phyloP scores from a whole-genome alignment of 2,113 vertebrate genomes.

The Hemiscyllium ocellatum region DNA sequence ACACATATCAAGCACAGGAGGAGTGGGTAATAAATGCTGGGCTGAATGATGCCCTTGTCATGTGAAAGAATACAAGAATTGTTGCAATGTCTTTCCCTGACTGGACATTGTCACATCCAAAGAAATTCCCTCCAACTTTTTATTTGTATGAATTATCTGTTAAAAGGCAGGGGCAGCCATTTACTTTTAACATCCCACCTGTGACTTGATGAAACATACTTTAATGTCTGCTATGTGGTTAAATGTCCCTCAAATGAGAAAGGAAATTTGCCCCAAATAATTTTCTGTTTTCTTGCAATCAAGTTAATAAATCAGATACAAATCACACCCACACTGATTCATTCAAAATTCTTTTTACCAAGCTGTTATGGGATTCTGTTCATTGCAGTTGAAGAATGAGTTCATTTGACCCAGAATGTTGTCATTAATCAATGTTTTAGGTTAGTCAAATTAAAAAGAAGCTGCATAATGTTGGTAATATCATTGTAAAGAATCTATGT shows the following conservation, averaged over 20 bases:
- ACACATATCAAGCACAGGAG: no score
- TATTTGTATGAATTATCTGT: background rate
- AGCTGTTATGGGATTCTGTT: background rate
- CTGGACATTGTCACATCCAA: background rate
- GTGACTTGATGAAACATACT: background rate
- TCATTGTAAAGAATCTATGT: background rate
- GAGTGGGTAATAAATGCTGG: no score
- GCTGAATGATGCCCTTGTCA: no score
- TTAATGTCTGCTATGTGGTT: background rate
- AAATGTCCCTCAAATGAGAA: background rate
- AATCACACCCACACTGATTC: background rate
- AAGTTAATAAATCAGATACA: background rate
- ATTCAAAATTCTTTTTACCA: background rate
- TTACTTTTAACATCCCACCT: background rate
- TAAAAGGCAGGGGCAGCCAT: background rate
- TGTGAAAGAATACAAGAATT: background rate
- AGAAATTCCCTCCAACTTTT: background rate
- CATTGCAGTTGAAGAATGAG: background rate
- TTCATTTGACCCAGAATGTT: background rate
- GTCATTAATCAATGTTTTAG: background rate
- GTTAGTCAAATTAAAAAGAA: background rate
- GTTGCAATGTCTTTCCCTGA: background rate
- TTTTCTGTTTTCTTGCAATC: background rate
- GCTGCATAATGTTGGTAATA: background rate
- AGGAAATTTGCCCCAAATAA: background rate